Base-by-base conservation (phyloP, 2,888 invertebrate genomes). In the Tachina lurida region DNA sequence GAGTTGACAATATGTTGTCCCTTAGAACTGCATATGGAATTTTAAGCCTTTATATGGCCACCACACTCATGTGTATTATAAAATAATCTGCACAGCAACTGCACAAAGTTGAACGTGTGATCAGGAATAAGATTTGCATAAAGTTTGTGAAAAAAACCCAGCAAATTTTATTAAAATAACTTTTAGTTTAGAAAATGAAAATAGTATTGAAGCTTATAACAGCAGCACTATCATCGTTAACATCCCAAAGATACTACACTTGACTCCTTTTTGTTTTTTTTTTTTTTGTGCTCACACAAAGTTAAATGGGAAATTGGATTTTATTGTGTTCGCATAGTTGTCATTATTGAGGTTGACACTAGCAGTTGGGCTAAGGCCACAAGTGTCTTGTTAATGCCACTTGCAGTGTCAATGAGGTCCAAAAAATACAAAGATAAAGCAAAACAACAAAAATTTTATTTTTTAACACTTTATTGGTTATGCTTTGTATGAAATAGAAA, bases 371-470 rank as follows among this genome's bases (percentile, higher is more conserved):
- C 58, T 49, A 76, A 49, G 84, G 77, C 86, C 87, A 86, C 87
- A 79, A 86, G 87, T 82, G 87, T 86, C 82, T 80, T 86, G 86
- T 87, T 85, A 84, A 52, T 74, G 67, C 62, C 74, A 77, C 54
- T 63, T 54, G 78, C 71, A 82, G 43, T 58, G 79, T 10, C 56
- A 63, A 31, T 45, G 49, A 63, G 70, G 63, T 74, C 75, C 12
- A 17, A 54, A 65, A n/a, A 65, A 63, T 22, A 60, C 10, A 31
- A 8, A 39, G 31, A 31, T 31, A 31, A 31, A 7, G 31, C 31
- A 31, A 31, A 31, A 31, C 31, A 31, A 31, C 31, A 31, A 31
- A 31, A 31, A 31, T 31, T 12, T 52, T 15, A 22, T 52, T n/a
- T 43, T 75, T 75, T 43, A 70, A 79, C 49, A 79, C 75, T 84